Evolutionary conservation across 2,113 vertebrate genomes (phyloP), one percentile per base, ranked within the genome.

Genomic region (Drymodes brunneopygia): DNA sequence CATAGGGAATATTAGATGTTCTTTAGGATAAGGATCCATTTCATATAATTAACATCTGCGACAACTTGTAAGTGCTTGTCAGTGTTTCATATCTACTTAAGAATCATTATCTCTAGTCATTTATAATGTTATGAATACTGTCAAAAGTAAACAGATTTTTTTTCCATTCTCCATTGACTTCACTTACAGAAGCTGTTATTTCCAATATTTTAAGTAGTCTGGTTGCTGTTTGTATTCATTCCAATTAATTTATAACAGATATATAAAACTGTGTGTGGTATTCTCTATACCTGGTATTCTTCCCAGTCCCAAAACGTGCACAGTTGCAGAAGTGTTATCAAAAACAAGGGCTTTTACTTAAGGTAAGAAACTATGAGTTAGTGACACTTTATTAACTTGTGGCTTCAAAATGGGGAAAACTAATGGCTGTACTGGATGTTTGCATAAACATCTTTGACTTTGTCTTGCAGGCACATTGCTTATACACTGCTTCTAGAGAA

Each of bases 291-390:
- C 29, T n/a, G 5, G 14, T 78, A 51, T 62, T 62, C 17, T 84
- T 5, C 15, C 7, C 6, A 13, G 60, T 75, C 31, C n/a, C n/a
- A 60, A 40, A 12, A 28, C 0, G 0, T 10, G 7, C 8, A 33
- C 9, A 44, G n/a, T 20, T 85, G 11, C 47, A 87, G 19, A 23
- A 66, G 5, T 25, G 19, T 18, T 88, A 35, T 51, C 33, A 70
- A 45, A 74, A 87, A 18, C 17, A 58, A 16, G 8, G 23, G 2
- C 23, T 86, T 75, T 21, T 61, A 33, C 6, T 31, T 64, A 73
- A 61, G 11, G 12, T 51, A 73, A 40, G 6, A 65, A 74, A 5
- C 20, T 42, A 27, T 0, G 0, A 73, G 18, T 19, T 57, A 71
- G 53, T 58, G n/a, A 35, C 44, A 38, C 12, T 84, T 60, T 14